Evolutionary conservation across 2,888 invertebrate genomes (phyloP).

Genomic region (Enchytraeus crypticus): DNA sequence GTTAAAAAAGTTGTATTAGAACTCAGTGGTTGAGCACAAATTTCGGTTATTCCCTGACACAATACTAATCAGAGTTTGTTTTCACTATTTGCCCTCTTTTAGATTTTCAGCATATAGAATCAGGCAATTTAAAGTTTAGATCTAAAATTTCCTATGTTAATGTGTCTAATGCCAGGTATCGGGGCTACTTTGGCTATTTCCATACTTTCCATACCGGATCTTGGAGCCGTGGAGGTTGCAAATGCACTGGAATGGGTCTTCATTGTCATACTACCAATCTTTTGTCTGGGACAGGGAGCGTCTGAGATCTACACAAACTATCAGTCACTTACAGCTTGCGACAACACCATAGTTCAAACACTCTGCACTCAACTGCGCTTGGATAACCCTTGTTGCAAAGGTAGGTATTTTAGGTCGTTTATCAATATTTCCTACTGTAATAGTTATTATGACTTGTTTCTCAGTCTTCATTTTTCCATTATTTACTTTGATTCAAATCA

Average conservation of each 20-base stretch:
- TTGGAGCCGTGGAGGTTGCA: slow-evolving; percentile 58
- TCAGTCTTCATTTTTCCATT: no score
- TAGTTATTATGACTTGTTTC: no score
- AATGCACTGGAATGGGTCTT: slow-evolving; percentile 60
- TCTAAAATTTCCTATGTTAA: no score
- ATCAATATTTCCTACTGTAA: no score
- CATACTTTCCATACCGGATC: slow-evolving; percentile 57
- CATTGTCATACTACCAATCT: slow-evolving; percentile 62
- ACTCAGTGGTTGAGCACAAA: no score
- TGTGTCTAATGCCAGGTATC: slow-evolving; percentile 54
- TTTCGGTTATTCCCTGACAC: no score
- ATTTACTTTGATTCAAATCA: no score
- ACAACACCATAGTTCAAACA: neutral
- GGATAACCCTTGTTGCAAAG: neutral
- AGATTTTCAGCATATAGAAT: no score
- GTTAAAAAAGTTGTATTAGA: no score
- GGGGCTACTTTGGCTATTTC: slow-evolving; percentile 64
- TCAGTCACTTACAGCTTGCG: slow-evolving; percentile 44
- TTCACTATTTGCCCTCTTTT: neutral
- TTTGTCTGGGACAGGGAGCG: slow-evolving; percentile 54
- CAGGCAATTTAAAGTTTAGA: neutral
- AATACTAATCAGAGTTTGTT: no score
- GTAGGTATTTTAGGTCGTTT: no score
- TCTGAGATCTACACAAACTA: slow-evolving; percentile 49
- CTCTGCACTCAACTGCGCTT: neutral